Base-by-base conservation (phyloP, 2,888 invertebrate species). In the Aphelenchoides bicaudatus region DNA sequence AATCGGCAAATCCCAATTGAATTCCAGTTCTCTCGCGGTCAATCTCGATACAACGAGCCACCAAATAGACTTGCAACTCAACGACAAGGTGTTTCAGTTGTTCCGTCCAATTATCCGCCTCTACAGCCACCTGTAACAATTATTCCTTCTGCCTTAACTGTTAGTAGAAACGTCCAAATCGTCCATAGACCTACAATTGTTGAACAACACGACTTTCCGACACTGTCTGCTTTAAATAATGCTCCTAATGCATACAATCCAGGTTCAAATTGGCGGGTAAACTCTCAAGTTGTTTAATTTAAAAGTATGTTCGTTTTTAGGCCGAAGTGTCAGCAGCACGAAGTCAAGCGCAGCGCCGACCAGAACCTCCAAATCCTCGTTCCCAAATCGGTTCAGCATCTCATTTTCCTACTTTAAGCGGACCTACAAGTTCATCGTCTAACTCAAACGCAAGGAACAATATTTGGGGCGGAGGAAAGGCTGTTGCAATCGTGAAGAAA, bases 1-100 rank as follows among this genome's bases (percentile, higher is more conserved):
- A 34, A 54, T 34, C 58, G 60, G 2, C 34, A 29, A 8, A 43
- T 68, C n/a, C 59, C 47, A 19, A 39, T 68, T 13, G 65, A 68
- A 48, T 62, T 68, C 30, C 63, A 62, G 48, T 68, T 58, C 47
- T 50, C 62, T 23, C 31, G 52, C 37, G 39, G 39, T 21, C 8
- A 19, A 16, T 56, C 19, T 16, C 19, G 47, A 2, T 54, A 56
- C 3, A 6, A 19, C 1, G 29, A 51, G 1, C 56, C 27, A 3
- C 19, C 27, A 1, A 19, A 25, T 13, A 2, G 16, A 1, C 3
- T n/a, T 19, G 55, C 56, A 1, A 27, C 23, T n/a, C 46, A 46
- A 27, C 19, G 27, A 6, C 46, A 51, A n/a, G 46, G 55, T 3
- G 31, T 54, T 29, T 16, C 55, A n/a, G 57, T 54, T n/a, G 28